Base-by-base conservation (phyloP, 2,888 invertebrate species). In the Drosophila vallismaia region DNA sequence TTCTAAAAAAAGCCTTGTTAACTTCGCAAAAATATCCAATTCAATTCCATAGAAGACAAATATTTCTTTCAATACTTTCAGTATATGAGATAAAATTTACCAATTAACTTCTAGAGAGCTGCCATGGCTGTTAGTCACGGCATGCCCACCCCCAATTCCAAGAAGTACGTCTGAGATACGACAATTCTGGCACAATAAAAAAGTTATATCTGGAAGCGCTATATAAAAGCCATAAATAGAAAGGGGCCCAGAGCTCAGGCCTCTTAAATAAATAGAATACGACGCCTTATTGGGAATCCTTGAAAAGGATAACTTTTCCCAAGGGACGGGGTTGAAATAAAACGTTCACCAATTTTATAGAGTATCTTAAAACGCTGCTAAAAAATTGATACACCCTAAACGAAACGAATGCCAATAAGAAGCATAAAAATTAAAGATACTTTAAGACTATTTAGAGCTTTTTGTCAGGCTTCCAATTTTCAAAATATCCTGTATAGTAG, bases 81-180 rank as follows among this genome's bases (percentile, higher is more conserved):
- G 44, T 38, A 60, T 12, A 46, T 9, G 10, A 48, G 60, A 60
- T 48, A 40, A 59, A 60, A 60, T 59, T 48, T 28, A 33, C 48
- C 38, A 46, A 59, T 59, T 46, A 59, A 60, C 14, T 40, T 40
- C 29, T 12, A 24, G 14, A 1, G 14, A 9, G 36, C 40, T 36
- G 5, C 59, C 59, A 60, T 59, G 60, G 59, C 60, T 7, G 8
- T 60, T 59, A 40, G 60, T 59, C 60, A 60, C 60, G 60, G 29
- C 46, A 58, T 50, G 38, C 14, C 60, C 59, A 46, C 60, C 60
- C 60, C 48, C 31, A 26, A 29, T 38, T 19, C 10, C 14, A 38
- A 24, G 12, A 12, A 24, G 38, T 46, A 26, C 46, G 28, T 38
- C 38, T 46, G 60, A 46, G 29, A 59, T 38, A 48, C 46, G 38